Evolutionary conservation across 2,888 invertebrate genomes (phyloP).

Genomic region (Coleophora flavipennella): DNA sequence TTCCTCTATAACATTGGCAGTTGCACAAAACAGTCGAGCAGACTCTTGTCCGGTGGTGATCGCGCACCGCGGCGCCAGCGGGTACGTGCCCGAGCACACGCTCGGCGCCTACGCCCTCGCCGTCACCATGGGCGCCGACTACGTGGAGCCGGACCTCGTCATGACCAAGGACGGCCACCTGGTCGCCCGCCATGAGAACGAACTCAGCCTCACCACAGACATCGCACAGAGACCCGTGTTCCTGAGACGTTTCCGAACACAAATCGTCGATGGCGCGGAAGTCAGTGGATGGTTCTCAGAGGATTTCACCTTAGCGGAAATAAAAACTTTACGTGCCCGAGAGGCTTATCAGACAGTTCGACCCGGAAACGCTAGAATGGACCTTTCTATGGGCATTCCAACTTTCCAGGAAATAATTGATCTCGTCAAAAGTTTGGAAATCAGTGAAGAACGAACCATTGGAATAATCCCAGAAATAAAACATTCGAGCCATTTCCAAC

Average conservation of each 20-base stretch:
- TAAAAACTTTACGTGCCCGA: slow-evolving; percentile 45
- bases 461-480: slow-evolving; percentile 62
- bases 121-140: slow-evolving; percentile 56
- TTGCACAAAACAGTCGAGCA: slow-evolving; percentile 2
- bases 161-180: slow-evolving; percentile 52
- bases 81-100: slow-evolving; percentile 61
- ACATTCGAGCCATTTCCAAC: slow-evolving; percentile 45
- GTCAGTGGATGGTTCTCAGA: slow-evolving; percentile 56
- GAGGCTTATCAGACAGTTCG: slow-evolving; percentile 47
- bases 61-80: slow-evolving; percentile 57
- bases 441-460: slow-evolving; percentile 41
- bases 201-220: slow-evolving; percentile 46
- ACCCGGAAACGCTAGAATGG: slow-evolving; percentile 51
- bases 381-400: slow-evolving; percentile 42
- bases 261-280: slow-evolving; percentile 37
- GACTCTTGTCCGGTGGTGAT: slow-evolving; percentile 40
- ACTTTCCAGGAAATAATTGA: slow-evolving; percentile 58
- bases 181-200: slow-evolving; percentile 56
- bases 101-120: slow-evolving; percentile 56
- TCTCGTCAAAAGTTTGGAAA: slow-evolving; percentile 44
- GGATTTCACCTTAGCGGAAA: slow-evolving; percentile 55
- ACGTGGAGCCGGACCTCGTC: slow-evolving; percentile 58
- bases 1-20: not conserved
- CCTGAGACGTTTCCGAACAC: slow-evolving; percentile 34
- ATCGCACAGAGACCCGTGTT: slow-evolving; percentile 42